phyloP scores from a whole-genome alignment of 2,888 invertebrate genomes.

The Himalopsyche tibetana region DNA sequence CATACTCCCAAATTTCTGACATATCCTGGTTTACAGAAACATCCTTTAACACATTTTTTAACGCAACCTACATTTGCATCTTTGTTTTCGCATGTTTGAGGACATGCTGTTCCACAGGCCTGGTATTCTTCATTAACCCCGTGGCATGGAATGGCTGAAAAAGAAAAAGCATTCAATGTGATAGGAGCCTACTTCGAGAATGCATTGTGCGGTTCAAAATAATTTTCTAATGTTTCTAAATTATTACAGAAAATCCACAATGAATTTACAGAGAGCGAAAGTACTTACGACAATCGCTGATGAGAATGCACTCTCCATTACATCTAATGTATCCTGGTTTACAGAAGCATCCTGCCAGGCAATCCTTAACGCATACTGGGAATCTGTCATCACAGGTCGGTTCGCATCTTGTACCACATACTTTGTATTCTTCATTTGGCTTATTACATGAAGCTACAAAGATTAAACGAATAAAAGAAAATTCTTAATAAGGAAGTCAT shows the following conservation, averaged over 20 bases:
- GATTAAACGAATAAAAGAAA: not conserved
- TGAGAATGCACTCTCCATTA: constrained; percentile 46
- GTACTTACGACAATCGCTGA: constrained; percentile 35
- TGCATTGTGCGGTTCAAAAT: too few relatives aligned
- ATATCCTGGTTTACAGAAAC: constrained; percentile 51
- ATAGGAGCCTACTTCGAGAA: too few relatives aligned
- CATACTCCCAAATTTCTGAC: constrained; percentile 46
- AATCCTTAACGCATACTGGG: not conserved
- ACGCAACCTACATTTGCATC: constrained; percentile 19
- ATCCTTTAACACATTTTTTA: constrained; percentile 41
- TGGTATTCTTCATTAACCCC: constrained; percentile 43
- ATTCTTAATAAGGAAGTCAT: too few relatives aligned
- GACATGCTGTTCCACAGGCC: constrained; percentile 52
- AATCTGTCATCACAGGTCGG: not conserved
- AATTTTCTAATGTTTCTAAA: too few relatives aligned
- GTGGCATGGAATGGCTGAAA: not conserved
- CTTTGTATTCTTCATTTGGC: constrained; percentile 28
- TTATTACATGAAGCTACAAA: not conserved
- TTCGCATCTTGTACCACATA: not conserved
- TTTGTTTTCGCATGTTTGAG: constrained; percentile 52
- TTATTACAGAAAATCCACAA: too few relatives aligned
- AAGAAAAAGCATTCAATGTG: too few relatives aligned
- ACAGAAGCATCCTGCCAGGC: constrained; percentile 51
- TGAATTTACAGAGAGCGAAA: too few relatives aligned
- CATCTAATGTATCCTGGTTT: constrained; percentile 44